Evolutionary conservation across 1,140 invertebrate genomes (phyloP).

Genomic region (Cepaea nemoralis): DNA sequence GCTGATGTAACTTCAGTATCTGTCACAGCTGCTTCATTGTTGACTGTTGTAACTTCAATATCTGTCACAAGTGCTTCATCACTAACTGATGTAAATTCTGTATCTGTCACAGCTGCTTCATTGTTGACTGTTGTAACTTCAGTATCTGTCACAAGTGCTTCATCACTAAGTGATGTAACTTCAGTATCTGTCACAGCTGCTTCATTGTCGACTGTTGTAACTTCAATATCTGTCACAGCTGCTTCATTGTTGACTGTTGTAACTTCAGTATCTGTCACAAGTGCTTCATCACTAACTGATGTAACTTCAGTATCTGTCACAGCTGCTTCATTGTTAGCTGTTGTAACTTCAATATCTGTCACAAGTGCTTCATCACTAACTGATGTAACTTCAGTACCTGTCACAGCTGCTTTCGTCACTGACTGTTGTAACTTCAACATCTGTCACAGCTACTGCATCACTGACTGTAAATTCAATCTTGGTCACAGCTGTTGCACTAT

Average conservation of each 20-base stretch:
- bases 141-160: not conserved
- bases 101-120: not conserved
- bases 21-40: not conserved
- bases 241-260: not conserved
- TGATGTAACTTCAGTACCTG: not conserved
- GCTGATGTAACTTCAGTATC: not conserved
- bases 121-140: not conserved
- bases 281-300: too few species aligned
- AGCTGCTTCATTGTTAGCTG: not conserved
- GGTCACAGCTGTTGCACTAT: too few species aligned
- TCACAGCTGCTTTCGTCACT: not conserved
- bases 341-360: not conserved
- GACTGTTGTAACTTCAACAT: not conserved
- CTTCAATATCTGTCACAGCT: not conserved
- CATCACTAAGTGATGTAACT: too few species aligned
- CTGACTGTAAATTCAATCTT: too few species aligned
- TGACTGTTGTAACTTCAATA: too few species aligned
- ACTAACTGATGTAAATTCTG: not conserved
- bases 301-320: not conserved
- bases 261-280: too few species aligned
- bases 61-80: too few species aligned
- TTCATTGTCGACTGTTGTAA: not conserved
- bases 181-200: not conserved
- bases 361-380: too few species aligned
- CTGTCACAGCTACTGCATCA: not conserved